phyloP scores from a whole-genome alignment of 2,888 invertebrate species.

The Lithophane semibrunnea region DNA sequence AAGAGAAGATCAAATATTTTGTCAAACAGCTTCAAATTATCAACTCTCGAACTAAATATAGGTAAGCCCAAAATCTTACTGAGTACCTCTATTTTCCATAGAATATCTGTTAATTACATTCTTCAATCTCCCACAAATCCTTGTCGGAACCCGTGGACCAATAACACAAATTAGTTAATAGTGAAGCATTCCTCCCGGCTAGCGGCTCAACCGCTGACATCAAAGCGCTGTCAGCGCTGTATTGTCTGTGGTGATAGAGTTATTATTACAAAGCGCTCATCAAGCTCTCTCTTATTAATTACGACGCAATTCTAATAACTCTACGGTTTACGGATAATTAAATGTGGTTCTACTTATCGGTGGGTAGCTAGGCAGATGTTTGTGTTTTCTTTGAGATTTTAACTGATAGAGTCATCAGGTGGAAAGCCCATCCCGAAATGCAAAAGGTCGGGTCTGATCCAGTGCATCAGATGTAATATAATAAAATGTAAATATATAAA shows the following conservation, averaged over 20 bases:
- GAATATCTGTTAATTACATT: not conserved
- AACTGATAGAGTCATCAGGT: not conserved
- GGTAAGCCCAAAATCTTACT: not conserved
- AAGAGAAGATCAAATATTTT: not conserved
- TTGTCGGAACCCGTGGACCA: slow-evolving; percentile 15
- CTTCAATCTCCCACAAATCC: slow-evolving; percentile 15
- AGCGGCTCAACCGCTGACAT: slow-evolving; percentile 36
- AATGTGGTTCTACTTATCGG: slow-evolving; percentile 10
- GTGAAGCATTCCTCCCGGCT: slow-evolving; percentile 27
- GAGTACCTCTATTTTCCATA: not conserved
- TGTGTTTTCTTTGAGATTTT: not conserved
- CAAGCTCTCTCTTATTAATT: slow-evolving; percentile 47
- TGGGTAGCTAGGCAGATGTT: not conserved
- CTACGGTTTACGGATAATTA: slow-evolving; percentile 32
- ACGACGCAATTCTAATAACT: slow-evolving; percentile 42
- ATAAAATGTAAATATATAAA: too few relatives aligned
- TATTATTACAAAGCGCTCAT: slow-evolving; percentile 48
- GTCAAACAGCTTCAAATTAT: not conserved
- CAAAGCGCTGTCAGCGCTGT: slow-evolving; percentile 51
- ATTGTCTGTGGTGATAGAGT: slow-evolving; percentile 49
- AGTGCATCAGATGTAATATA: not conserved
- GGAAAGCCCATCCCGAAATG: not conserved
- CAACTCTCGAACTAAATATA: too few relatives aligned
- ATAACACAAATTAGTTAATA: slow-evolving; percentile 34
- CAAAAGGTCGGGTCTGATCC: not conserved